Percentiles rank a stretch among this genome's conserved stretches.
Conservation (phyloP, 2,113 vertebrate genomes). For the Pteropus alecto region DNA sequence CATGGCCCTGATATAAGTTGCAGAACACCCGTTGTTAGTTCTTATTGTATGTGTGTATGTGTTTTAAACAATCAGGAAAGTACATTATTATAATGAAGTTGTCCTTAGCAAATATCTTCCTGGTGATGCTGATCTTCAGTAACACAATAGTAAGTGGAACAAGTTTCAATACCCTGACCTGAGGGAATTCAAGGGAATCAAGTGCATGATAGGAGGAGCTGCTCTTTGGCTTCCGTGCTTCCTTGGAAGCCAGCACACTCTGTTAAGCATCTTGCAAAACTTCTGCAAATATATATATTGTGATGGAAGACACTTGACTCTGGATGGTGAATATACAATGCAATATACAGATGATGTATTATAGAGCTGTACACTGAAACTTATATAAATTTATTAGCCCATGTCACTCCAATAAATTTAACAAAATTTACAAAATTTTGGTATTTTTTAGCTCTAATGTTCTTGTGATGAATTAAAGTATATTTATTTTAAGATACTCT, state of each 20-base stretch:
- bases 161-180: background rate
- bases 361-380: too few species aligned
- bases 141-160: background rate
- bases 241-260: background rate
- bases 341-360: background rate
- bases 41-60: too few species aligned
- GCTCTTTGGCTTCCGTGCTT: rapidly evolving
- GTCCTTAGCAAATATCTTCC: background rate
- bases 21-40: background rate
- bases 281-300: background rate
- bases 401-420: background rate
- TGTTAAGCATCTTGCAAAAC: background rate
- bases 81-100: background rate
- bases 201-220: rapidly evolving
- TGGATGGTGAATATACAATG: background rate
- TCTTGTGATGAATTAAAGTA: background rate
- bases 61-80: background rate
- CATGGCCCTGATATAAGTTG: background rate
- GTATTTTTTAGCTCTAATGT: background rate
- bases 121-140: background rate
- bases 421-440: background rate
- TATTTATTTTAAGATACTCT: background rate
- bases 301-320: background rate
- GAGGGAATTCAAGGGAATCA: background rate
- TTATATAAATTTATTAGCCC: background rate